Conservation (phyloP, 2,888 invertebrate species). For the Trachelus iudaicus region DNA sequence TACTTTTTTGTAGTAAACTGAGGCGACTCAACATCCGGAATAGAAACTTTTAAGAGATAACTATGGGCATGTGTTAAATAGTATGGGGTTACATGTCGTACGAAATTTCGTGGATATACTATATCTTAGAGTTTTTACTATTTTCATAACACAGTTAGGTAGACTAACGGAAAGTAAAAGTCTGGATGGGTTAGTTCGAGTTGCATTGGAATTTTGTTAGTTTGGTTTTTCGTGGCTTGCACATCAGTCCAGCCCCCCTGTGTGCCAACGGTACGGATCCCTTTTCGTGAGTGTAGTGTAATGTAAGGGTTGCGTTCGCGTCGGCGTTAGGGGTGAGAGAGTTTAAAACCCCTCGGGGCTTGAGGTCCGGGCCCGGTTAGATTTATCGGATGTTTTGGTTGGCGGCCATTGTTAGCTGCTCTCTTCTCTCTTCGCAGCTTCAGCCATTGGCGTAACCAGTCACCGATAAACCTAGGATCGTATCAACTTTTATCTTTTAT, state of each 20-base stretch:
- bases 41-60: too few species aligned
- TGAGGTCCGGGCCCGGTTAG: slow-evolving; percentile 64
- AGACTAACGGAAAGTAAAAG: too few species aligned
- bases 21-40: too few species aligned
- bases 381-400: slow-evolving; percentile 67
- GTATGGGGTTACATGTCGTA: not conserved
- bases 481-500: not conserved
- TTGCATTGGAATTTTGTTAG: slow-evolving; percentile 43
- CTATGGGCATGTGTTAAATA: not conserved
- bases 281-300: slow-evolving; percentile 54
- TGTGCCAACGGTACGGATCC: slow-evolving; percentile 30
- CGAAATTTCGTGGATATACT: too few species aligned
- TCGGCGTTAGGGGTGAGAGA: slow-evolving; percentile 51
- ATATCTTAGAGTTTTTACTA: too few species aligned
- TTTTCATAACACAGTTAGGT: too few species aligned
- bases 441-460: not conserved
- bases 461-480: not conserved
- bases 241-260: slow-evolving; percentile 40
- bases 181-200: not conserved
- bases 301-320: slow-evolving; percentile 62
- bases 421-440: slow-evolving; percentile 35
- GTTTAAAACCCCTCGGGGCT: slow-evolving; percentile 64
- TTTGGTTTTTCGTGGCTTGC: slow-evolving; percentile 58
- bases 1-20: too few species aligned
- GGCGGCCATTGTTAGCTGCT: slow-evolving; percentile 64